Evolutionary conservation across 2,113 vertebrate species (phyloP).

Genomic region (Clarias gariepinus): DNA sequence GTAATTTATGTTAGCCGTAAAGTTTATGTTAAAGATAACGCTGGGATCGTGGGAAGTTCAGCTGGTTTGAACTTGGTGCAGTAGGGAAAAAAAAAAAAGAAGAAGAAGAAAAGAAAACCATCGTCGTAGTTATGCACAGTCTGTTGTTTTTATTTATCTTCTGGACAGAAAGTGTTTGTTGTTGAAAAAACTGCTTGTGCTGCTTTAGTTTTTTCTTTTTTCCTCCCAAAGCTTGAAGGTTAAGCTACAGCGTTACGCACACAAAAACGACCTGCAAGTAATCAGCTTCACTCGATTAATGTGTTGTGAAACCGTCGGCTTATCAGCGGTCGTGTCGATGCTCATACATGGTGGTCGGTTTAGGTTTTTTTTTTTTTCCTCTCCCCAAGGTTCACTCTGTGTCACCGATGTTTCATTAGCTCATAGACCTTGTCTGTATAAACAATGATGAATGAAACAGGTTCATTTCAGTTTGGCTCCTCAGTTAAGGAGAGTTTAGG

Average conservation of each 20-base stretch:
- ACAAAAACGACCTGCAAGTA: background rate
- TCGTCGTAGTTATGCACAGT: background rate
- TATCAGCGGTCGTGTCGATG: background rate
- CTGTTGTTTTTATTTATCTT: conserved; percentile 1
- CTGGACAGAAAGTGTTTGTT: background rate
- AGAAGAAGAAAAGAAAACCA: too few relatives aligned
- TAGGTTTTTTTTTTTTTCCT: background rate
- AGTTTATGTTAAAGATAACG: background rate
- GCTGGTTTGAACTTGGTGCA: conserved; percentile 43
- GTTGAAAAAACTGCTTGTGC: background rate
- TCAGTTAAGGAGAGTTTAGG: background rate
- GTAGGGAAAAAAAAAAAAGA: background rate
- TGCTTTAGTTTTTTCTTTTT: background rate
- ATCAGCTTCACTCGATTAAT: background rate
- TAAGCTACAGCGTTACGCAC: background rate
- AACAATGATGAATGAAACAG: background rate
- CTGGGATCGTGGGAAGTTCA: conserved; percentile 39
- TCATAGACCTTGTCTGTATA: background rate
- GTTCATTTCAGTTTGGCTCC: background rate
- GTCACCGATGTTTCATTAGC: background rate
- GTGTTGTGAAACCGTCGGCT: background rate
- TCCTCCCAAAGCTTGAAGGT: background rate
- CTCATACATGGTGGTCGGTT: background rate
- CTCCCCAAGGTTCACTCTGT: background rate
- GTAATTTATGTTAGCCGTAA: too few relatives aligned